Base-by-base conservation (phyloP, 2,797 vertebrate genomes). In the Microctenopoma steveboyesi region DNA sequence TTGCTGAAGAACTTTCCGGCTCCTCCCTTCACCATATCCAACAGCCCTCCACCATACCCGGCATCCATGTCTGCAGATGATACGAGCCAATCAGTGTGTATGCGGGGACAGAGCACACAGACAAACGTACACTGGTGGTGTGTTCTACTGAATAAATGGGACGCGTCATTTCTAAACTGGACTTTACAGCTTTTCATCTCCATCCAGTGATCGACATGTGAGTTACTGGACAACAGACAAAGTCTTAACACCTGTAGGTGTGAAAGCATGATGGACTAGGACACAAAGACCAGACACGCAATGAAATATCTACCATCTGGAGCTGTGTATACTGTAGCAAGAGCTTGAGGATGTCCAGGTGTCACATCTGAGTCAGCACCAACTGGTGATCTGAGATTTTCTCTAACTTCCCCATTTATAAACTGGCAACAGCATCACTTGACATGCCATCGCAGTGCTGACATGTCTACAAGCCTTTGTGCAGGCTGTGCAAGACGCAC, bases 21-120 rank as follows among this genome's bases (percentile, higher is more conserved):
- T 75, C 98, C 98, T 81, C 98, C 98, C 85, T 99, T 99, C 67
- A 99, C 96, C 95, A 99, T 99, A 85, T 99, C 98, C 83, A 99
- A 87, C 77, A 99, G 94, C 22, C 98, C 97, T 40, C 98, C 96
- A 6, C 95, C 96, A 27, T 96, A 97, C 90, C 89, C 95, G 63
- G 95, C 94, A 49, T 99, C 98, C 96, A 98, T 95, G 87, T 99
- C 97, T 95, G 95, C 87, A 78, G 93, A 96, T 0, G 93, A 93
- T 84, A 84, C 91, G 11, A 70, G 81, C 59, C 57, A 79, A 76
- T 81, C 67, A 86, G 40, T 84, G 69, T 77, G 61, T 50, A 56
- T 16, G 15, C 5, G 2, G 50, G 69, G 47, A 66, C 28, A 61
- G 56, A 37, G 2, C 62, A 27, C 57, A 57, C 55, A 42, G 47